These are phyloP conservation scores for Tetragnatha versicolor DNA, from an alignment of 1,140 invertebrate genomes.

Conservation along the genomic window DNA sequence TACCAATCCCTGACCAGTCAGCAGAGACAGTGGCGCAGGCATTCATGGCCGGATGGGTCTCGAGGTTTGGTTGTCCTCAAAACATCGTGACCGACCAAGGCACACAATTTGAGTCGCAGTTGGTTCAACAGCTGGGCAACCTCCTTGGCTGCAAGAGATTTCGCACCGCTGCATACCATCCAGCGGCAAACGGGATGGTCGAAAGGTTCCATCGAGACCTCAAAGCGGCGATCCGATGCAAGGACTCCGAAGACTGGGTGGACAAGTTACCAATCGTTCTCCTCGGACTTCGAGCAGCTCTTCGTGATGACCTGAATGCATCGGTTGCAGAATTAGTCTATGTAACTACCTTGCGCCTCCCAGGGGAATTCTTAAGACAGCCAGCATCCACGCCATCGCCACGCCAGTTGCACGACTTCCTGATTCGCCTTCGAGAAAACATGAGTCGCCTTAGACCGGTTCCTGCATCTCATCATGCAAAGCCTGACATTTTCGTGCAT, in stretches of 20 bases:
- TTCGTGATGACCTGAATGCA: constrained; percentile 59
- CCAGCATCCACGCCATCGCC: neutral
- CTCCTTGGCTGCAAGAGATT: too few species aligned
- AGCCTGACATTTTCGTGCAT: neutral
- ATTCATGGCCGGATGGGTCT: constrained; percentile 62
- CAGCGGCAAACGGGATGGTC: constrained; percentile 61
- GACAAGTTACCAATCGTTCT: constrained; percentile 60
- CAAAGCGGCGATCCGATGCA: constrained; percentile 59
- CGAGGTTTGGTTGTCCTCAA: constrained; percentile 59
- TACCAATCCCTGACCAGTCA: constrained; percentile 62
- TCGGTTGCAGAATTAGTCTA: constrained; percentile 49
- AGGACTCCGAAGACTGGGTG: neutral
- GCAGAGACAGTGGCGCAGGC: constrained; percentile 62
- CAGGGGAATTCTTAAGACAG: constrained; percentile 48
- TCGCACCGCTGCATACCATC: constrained; percentile 61
- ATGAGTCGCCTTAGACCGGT: neutral
- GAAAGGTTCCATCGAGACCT: constrained; percentile 63
- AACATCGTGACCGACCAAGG: constrained; percentile 64
- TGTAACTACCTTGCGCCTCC: constrained; percentile 49
- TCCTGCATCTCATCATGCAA: neutral
- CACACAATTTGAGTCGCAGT: too few species aligned
- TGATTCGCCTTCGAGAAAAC: neutral
- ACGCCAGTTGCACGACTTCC: neutral
- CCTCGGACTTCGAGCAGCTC: constrained; percentile 56
- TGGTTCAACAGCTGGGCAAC: too few species aligned